Percentiles rank a stretch among this genome's conserved stretches.
phyloP scores from a whole-genome alignment of 2,888 invertebrate genomes.

The Cyaniris semiargus region DNA sequence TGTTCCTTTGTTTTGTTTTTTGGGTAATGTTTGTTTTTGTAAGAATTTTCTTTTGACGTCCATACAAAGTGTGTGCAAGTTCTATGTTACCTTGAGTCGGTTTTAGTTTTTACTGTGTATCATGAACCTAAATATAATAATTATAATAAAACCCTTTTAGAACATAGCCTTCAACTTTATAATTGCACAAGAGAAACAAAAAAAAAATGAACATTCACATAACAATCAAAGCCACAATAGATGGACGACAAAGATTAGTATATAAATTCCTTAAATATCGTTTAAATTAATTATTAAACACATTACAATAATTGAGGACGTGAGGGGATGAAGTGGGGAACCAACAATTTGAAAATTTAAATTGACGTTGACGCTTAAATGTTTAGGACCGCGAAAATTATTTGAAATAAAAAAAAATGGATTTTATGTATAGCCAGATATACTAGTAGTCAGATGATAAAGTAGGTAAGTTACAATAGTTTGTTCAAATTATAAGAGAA shows the following conservation, averaged over 20 bases:
- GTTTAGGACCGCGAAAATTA: too few species aligned
- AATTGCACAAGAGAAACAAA: neutral
- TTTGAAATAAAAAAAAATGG: too few species aligned
- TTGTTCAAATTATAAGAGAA: too few species aligned
- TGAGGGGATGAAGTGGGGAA: too few species aligned
- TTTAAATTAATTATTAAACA: neutral
- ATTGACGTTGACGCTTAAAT: too few species aligned
- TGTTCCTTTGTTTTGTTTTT: slow-evolving; percentile 2
- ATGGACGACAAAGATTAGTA: neutral
- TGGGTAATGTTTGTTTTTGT: neutral
- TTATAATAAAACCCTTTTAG: too few species aligned
- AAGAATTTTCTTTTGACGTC: neutral
- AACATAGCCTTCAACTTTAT: too few species aligned
- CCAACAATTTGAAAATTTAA: too few species aligned
- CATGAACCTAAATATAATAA: neutral
- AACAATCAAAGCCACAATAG: neutral
- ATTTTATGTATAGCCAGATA: too few species aligned
- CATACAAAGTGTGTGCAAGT: neutral
- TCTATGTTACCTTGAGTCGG: neutral
- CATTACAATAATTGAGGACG: too few species aligned
- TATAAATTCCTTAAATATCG: neutral
- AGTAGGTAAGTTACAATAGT: too few species aligned
- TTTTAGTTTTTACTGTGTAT: neutral
- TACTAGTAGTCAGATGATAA: too few species aligned
- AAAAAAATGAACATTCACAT: neutral